These are phyloP conservation scores for Antechinus flavipes DNA, from an alignment of 2,113 vertebrate species.

Conservation along the genomic window DNA sequence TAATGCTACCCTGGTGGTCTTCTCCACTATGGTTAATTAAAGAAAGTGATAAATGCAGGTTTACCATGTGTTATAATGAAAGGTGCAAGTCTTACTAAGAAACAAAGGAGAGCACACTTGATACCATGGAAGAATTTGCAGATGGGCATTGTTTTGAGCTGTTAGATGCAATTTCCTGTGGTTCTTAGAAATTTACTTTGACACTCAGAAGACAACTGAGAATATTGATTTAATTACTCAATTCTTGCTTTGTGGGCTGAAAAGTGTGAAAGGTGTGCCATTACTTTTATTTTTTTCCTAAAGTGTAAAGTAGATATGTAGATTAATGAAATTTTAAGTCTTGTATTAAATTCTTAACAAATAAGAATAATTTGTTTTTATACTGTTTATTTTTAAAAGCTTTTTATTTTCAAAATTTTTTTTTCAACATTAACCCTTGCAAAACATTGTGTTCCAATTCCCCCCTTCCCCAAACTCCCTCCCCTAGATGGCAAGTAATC, in stretches of 20 bases:
- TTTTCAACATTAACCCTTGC: too few species aligned
- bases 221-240: conserved; percentile 54
- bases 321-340: neutral
- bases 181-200: conserved; percentile 59
- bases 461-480: too few species aligned
- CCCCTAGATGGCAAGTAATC: too few species aligned
- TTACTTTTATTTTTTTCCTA: conserved; percentile 21
- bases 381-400: too few species aligned
- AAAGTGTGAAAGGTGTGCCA: neutral
- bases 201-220: conserved; percentile 53
- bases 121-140: neutral
- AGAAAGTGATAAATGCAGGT: conserved; percentile 43
- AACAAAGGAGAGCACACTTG: neutral
- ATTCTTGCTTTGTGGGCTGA: conserved; percentile 47
- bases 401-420: too few species aligned
- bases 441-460: too few species aligned
- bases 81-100: conserved; percentile 14
- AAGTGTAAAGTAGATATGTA: neutral
- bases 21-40: conserved; percentile 42
- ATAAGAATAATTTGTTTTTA: neutral
- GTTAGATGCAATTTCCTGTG: neutral
- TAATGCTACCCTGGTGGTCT: neutral
- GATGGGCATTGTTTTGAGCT: conserved; percentile 4
- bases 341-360: neutral
- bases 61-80: conserved; percentile 43